Conservation (phyloP, 35 echinoderm and acorn worm species). For the Stichopus chloronotus region DNA sequence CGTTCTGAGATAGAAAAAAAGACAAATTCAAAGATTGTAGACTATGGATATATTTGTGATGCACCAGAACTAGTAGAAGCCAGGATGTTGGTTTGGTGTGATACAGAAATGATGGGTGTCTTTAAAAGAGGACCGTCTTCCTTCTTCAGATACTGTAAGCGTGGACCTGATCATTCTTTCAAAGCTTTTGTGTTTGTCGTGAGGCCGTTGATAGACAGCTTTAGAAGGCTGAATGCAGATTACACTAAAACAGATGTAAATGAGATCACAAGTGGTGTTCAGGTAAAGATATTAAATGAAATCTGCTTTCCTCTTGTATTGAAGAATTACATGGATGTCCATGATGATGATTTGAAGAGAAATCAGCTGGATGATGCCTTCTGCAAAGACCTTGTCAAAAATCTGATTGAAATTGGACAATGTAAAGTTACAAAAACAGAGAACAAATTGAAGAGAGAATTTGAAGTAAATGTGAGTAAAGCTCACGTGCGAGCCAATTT, state of each 20-base stretch:
- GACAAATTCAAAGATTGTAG: neutral
- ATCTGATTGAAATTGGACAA: neutral
- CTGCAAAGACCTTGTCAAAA: neutral
- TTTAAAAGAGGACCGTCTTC: neutral
- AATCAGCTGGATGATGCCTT: neutral
- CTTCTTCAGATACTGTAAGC: neutral
- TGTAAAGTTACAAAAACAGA: neutral
- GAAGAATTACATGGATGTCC: neutral
- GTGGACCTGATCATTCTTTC: neutral
- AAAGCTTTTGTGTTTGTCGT: neutral
- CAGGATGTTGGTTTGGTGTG: neutral
- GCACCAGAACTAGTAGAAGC: neutral
- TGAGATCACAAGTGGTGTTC: neutral
- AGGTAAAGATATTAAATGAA: neutral
- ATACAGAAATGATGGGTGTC: neutral
- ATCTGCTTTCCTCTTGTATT: neutral
- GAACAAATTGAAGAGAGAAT: neutral
- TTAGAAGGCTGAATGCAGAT: neutral
- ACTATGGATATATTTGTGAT: neutral
- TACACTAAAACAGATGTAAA: neutral
- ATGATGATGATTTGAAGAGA: neutral
- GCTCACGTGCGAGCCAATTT: neutral
- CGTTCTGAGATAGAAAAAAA: neutral
- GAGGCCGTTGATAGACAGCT: neutral
- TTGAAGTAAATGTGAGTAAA: neutral